These are phyloP conservation scores for Criorhina ranunculi DNA, from an alignment of 2,888 invertebrate species.

Conservation along the genomic window DNA sequence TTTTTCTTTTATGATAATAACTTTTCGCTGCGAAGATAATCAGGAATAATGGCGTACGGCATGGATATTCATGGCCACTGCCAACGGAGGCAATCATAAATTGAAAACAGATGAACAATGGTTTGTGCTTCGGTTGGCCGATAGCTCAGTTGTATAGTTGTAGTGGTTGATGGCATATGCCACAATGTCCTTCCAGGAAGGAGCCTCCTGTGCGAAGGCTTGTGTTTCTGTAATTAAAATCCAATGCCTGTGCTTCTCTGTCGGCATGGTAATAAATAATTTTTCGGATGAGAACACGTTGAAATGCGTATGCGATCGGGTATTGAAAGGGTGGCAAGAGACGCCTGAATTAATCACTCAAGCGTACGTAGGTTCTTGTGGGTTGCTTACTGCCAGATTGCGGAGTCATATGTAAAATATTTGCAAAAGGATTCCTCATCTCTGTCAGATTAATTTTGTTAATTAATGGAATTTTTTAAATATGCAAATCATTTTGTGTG, in stretches of 20 bases:
- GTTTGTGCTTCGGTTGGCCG: background rate
- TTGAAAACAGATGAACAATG: conserved; percentile 18
- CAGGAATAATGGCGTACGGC: conserved; percentile 3
- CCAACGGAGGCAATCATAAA: conserved; percentile 6
- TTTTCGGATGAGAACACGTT: conserved; percentile 37
- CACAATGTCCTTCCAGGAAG: background rate
- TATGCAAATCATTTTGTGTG: conserved; percentile 18
- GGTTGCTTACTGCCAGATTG: background rate
- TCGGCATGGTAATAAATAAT: conserved; percentile 50
- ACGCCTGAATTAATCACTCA: conserved; percentile 9
- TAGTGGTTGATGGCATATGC: background rate
- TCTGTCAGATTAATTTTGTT: conserved; percentile 38
- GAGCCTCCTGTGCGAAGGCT: conserved; percentile 7
- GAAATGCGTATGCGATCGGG: conserved; percentile 20
- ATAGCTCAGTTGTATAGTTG: background rate
- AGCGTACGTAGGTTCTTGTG: conserved; percentile 17
- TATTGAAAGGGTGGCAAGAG: background rate
- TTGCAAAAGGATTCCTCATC: conserved; percentile 18
- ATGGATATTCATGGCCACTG: conserved; percentile 14
- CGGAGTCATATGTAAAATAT: conserved; percentile 16
- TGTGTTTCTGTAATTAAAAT: conserved; percentile 66
- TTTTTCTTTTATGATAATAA: conserved; percentile 16
- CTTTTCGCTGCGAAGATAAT: conserved; percentile 17
- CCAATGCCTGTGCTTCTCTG: conserved; percentile 10
- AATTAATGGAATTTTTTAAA: conserved; percentile 47